These are phyloP conservation scores for Ctenopoma kingsleyae DNA, from an alignment of 2,797 vertebrate species.

Conservation along the genomic window DNA sequence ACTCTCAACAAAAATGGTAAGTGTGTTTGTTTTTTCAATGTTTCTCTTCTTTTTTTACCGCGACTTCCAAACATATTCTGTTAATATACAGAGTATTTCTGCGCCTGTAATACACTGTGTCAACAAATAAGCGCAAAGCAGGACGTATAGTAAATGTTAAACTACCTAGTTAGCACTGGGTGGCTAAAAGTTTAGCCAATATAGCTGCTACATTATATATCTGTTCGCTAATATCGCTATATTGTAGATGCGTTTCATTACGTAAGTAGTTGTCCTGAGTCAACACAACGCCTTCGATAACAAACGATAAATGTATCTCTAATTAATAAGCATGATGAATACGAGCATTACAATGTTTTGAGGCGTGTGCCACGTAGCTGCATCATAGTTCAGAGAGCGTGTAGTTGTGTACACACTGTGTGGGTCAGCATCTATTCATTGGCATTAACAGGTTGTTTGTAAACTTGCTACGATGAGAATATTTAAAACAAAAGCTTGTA, in stretches of 20 bases:
- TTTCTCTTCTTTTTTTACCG: rapidly evolving
- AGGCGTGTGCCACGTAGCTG: constrained; percentile 72
- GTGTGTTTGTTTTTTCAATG: constrained; percentile 29
- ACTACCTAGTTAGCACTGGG: constrained; percentile 17
- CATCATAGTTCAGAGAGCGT: not conserved
- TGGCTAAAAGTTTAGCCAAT: constrained; percentile 34
- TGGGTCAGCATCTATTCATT: not conserved
- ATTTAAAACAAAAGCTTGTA: not conserved
- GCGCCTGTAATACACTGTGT: not conserved
- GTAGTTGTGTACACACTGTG: not conserved
- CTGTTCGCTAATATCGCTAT: rapidly evolving
- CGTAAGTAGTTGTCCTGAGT: rapidly evolving
- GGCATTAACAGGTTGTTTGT: not conserved
- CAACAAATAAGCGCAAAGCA: not conserved
- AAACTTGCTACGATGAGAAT: not conserved
- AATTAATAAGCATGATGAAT: rapidly evolving
- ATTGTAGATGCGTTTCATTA: not conserved
- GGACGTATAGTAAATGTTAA: constrained; percentile 24
- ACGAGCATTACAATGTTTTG: constrained; percentile 18
- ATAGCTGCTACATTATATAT: not conserved
- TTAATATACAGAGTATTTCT: rapidly evolving
- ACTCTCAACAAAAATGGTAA: constrained; percentile 77
- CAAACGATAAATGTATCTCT: rapidly evolving
- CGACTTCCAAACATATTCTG: not conserved
- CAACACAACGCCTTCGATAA: not conserved